Evolutionary conservation across 2,888 invertebrate genomes (phyloP).

Genomic region (Pyrochroa serraticornis): DNA sequence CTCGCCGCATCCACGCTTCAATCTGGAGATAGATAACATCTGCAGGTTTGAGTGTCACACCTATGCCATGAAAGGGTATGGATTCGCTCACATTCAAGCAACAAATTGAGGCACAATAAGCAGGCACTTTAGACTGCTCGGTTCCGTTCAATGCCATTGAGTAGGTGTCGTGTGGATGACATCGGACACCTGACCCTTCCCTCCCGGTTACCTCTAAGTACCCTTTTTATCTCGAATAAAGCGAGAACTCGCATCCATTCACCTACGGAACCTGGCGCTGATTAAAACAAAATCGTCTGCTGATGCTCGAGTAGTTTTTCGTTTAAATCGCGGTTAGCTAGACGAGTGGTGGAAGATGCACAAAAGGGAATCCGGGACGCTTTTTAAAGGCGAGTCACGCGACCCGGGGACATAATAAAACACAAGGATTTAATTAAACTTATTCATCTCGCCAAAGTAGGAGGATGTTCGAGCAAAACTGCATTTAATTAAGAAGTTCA

Average conservation of each 20-base stretch:
- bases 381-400: conserved; percentile 40
- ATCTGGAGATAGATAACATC: conserved; percentile 27
- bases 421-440: conserved; percentile 60
- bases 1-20: conserved; percentile 23
- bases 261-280: not conserved
- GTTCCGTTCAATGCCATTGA: conserved; percentile 41
- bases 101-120: conserved; percentile 48
- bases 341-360: too few species aligned
- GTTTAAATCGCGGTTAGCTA: too few species aligned
- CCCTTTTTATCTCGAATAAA: conserved; percentile 10
- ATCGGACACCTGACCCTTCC: conserved; percentile 45
- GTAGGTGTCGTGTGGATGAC: conserved; percentile 46
- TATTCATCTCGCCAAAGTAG: conserved; percentile 60
- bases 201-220: conserved; percentile 24
- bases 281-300: too few species aligned
- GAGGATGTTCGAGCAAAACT: conserved; percentile 54
- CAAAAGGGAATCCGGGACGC: not conserved
- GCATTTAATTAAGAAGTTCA: conserved; percentile 60
- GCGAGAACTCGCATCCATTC: conserved; percentile 7
- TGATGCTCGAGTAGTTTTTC: too few species aligned
- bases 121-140: conserved; percentile 47
- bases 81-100: conserved; percentile 41
- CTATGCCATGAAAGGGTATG: conserved; percentile 42
- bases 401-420: conserved; percentile 52
- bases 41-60: conserved; percentile 35